Evolutionary conservation across 2,113 vertebrate species (phyloP).

Genomic region (Peromyscus polionotus): DNA sequence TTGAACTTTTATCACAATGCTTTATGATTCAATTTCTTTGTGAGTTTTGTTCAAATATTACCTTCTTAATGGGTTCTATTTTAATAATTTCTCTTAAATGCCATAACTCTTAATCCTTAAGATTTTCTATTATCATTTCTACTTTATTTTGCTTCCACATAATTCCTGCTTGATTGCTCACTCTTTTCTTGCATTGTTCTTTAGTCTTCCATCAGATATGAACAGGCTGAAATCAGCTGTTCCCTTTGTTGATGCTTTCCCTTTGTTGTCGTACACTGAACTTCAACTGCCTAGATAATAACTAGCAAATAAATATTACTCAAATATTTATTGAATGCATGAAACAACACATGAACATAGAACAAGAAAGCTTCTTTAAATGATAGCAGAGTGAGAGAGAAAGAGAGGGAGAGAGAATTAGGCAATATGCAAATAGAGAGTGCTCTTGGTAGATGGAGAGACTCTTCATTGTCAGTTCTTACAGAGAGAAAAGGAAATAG

Average conservation of each 20-base stretch:
- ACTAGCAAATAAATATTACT: background rate
- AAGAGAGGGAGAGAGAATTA: background rate
- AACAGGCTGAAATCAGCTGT: background rate
- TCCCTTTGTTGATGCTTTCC: background rate
- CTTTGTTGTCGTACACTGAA: background rate
- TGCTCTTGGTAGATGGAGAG: background rate
- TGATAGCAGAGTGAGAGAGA: background rate
- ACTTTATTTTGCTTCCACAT: background rate
- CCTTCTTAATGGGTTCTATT: background rate
- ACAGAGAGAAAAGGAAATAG: background rate
- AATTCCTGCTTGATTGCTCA: background rate
- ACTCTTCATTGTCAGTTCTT: background rate
- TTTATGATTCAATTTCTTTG: background rate
- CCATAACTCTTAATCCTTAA: background rate
- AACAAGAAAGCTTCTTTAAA: background rate
- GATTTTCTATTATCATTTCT: background rate
- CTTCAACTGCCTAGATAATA: background rate
- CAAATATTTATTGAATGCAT: background rate
- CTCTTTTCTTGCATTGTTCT: background rate
- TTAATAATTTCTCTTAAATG: background rate
- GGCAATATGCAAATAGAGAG: background rate
- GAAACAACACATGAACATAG: background rate
- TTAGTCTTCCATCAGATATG: background rate
- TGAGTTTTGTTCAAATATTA: background rate
- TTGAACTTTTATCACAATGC: background rate